Conservation (phyloP, 2,888 invertebrate genomes). For the Congeria kusceri region DNA sequence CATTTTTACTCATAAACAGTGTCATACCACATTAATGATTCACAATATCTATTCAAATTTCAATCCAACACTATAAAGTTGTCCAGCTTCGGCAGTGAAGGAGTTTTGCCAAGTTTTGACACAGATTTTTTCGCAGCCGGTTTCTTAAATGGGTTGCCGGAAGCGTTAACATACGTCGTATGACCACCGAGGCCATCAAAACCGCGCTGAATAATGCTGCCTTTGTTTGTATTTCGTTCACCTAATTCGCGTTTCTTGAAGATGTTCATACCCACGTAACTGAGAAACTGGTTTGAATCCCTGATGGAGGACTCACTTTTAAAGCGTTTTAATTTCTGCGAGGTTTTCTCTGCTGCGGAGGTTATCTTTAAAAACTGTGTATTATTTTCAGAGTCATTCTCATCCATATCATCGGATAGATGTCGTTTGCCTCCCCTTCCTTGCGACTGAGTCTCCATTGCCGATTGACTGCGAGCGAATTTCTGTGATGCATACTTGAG, state of each 20-base stretch:
- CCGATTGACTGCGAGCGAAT: too few species aligned
- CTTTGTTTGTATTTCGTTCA: constrained; percentile 51
- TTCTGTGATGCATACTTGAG: too few species aligned
- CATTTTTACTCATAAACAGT: too few species aligned
- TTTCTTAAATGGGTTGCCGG: constrained; percentile 58
- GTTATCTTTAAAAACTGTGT: constrained; percentile 72
- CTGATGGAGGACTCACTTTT: constrained; percentile 50
- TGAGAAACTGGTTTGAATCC: constrained; percentile 38
- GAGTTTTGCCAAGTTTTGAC: constrained; percentile 50
- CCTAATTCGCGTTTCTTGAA: constrained; percentile 70
- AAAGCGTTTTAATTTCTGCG: constrained; percentile 39
- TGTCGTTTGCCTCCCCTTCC: not conserved
- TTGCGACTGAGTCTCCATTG: not conserved
- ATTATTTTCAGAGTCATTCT: constrained; percentile 53
- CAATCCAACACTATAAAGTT: constrained; percentile 52
- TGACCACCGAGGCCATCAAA: constrained; percentile 80
- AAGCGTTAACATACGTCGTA: constrained; percentile 71
- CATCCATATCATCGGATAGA: constrained; percentile 14
- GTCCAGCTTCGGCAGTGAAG: constrained; percentile 68
- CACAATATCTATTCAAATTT: not conserved
- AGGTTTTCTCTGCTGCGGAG: constrained; percentile 63
- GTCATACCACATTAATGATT: too few species aligned
- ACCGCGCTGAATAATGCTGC: constrained; percentile 72
- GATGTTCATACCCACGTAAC: constrained; percentile 69
- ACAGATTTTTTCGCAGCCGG: constrained; percentile 40